Percentiles rank a stretch among this genome's conserved stretches.
Conservation (phyloP, 2,888 invertebrate species). For the Meghimatium bilineatum region DNA sequence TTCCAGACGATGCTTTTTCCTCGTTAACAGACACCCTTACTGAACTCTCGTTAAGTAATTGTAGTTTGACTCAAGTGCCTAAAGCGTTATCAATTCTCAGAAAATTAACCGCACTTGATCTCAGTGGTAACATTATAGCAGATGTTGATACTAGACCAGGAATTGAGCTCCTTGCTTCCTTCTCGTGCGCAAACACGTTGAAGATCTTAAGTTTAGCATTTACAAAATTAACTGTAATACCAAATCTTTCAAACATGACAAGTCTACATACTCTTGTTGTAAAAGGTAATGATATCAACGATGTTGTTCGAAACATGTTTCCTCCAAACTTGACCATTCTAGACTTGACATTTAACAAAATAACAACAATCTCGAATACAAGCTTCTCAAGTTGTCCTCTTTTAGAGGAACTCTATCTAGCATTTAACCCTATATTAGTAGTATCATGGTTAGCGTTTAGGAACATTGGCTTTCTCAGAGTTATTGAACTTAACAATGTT, state of each 20-base stretch:
- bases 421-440: neutral
- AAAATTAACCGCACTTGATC: neutral
- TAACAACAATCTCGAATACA: neutral
- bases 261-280: neutral
- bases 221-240: neutral
- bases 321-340: neutral
- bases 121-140: neutral
- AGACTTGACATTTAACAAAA: neutral
- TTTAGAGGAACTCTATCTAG: neutral
- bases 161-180: neutral
- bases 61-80: neutral
- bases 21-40: neutral
- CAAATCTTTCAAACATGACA: neutral
- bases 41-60: neutral
- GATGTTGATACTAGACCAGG: neutral
- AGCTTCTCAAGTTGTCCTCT: neutral
- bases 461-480: neutral
- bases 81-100: neutral
- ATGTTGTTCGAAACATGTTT: neutral
- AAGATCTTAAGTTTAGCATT: neutral
- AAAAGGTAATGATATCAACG: neutral
- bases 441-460: neutral
- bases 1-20: neutral
- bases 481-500: neutral
- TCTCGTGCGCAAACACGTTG: neutral